Percentiles rank a stretch among this genome's conserved stretches.
phyloP scores from a whole-genome alignment of 1,140 invertebrate species.

The Schmidtea mediterranea region DNA sequence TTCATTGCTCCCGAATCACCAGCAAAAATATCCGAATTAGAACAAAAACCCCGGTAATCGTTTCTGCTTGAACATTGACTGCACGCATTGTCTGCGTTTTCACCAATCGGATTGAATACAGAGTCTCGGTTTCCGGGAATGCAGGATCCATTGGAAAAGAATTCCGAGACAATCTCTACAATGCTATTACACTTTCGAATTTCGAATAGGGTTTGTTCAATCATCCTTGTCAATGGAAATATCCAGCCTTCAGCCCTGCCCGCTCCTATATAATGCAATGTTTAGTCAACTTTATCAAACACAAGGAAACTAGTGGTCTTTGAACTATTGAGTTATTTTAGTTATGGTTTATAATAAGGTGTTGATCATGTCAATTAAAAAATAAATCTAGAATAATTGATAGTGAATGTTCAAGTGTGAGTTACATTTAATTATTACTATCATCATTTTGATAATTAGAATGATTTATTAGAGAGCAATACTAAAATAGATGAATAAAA shows the following conservation, averaged over 20 bases:
- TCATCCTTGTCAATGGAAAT: conserved; percentile 42
- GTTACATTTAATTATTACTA: too few species aligned
- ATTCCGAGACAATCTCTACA: conserved; percentile 62
- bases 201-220: conserved; percentile 42
- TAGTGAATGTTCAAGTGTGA: too few species aligned
- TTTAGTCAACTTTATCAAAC: too few species aligned
- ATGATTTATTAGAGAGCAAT: too few species aligned
- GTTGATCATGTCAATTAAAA: too few species aligned
- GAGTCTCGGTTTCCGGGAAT: conserved; percentile 64
- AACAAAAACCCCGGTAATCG: conserved; percentile 36
- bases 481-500: too few species aligned
- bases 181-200: conserved; percentile 56
- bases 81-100: conserved; percentile 52
- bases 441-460: too few species aligned
- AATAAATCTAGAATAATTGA: too few species aligned
- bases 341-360: too few species aligned
- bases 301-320: too few species aligned
- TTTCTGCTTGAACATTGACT: conserved; percentile 43
- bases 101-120: conserved; percentile 69
- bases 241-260: conserved; percentile 77
- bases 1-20: conserved; percentile 55
- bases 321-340: too few species aligned
- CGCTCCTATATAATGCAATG: too few species aligned
- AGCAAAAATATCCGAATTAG: conserved; percentile 56
- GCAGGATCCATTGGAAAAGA: conserved; percentile 55